Evolutionary conservation across 2,888 invertebrate species (phyloP).

Genomic region (Theristus sp.): DNA sequence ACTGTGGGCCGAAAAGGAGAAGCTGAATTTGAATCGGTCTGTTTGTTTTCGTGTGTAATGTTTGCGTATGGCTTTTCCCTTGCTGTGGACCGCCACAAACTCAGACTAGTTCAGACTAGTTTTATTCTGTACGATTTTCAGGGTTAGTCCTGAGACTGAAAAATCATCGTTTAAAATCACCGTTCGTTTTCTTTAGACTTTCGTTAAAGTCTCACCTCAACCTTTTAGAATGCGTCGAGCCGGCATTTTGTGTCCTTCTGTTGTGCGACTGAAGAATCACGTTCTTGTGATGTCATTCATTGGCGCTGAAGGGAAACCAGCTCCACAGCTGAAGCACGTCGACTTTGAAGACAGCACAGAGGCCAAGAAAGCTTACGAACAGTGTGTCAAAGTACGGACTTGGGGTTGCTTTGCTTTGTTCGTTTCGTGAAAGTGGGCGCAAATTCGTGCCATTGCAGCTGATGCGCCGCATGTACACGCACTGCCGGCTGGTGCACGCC

Average conservation of each 20-base stretch:
- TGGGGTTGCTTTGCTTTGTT: no score
- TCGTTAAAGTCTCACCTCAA: no score
- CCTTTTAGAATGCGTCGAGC: slow-evolving; percentile 36
- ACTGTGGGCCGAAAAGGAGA: slow-evolving; percentile 46
- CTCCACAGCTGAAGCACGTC: slow-evolving; percentile 41
- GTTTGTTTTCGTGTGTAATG: no score
- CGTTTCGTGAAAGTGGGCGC: no score
- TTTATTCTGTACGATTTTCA: no score
- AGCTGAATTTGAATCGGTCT: slow-evolving; percentile 40
- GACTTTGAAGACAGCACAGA: slow-evolving; percentile 29
- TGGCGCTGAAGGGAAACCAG: slow-evolving; percentile 37
- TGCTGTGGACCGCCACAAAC: no score
- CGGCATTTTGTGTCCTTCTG: slow-evolving; percentile 38
- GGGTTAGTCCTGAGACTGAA: no score
- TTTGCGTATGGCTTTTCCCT: no score
- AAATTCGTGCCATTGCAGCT: no score
- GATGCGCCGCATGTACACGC: slow-evolving; percentile 37
- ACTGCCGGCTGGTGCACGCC: slow-evolving; percentile 42
- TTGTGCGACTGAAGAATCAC: slow-evolving; percentile 40
- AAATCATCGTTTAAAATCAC: no score
- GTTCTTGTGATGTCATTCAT: slow-evolving; percentile 43
- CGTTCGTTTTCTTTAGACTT: no score
- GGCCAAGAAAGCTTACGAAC: slow-evolving; percentile 39
- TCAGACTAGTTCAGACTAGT: no score
- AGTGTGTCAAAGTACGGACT: slow-evolving; percentile 35